Conservation (phyloP, 2,113 vertebrate species). For the Piprites chloris region DNA sequence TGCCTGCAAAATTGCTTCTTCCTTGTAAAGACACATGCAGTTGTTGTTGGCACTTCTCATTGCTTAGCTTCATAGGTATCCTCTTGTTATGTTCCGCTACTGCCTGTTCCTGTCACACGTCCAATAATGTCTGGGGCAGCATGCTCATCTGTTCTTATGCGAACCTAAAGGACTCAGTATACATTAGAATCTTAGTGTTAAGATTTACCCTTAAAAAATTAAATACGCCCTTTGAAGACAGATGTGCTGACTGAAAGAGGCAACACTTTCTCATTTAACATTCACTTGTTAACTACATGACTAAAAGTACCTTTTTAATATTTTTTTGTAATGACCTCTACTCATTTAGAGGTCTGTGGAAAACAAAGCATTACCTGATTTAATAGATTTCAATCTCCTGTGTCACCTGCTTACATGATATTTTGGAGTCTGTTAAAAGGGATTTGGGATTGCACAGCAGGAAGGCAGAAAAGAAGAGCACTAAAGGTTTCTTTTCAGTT, state of each 20-base stretch:
- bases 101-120: not conserved
- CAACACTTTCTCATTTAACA: not conserved
- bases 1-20: not conserved
- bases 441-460: not conserved
- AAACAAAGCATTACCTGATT: constrained; percentile 25
- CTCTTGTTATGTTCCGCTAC: not conserved
- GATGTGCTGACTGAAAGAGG: not conserved
- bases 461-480: not conserved
- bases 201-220: not conserved
- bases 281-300: constrained; percentile 15
- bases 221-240: not conserved
- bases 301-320: not conserved
- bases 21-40: fast-evolving
- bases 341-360: not conserved
- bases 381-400: constrained; percentile 51
- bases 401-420: not conserved
- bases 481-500: not conserved
- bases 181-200: not conserved
- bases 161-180: not conserved
- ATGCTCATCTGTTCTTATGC: not conserved
- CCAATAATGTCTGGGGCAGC: not conserved
- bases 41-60: not conserved
- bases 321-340: not conserved
- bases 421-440: constrained; percentile 30
- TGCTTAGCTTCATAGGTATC: not conserved